Evolutionary conservation across 2,113 vertebrate genomes (phyloP).

Genomic region (Anhinga anhinga): DNA sequence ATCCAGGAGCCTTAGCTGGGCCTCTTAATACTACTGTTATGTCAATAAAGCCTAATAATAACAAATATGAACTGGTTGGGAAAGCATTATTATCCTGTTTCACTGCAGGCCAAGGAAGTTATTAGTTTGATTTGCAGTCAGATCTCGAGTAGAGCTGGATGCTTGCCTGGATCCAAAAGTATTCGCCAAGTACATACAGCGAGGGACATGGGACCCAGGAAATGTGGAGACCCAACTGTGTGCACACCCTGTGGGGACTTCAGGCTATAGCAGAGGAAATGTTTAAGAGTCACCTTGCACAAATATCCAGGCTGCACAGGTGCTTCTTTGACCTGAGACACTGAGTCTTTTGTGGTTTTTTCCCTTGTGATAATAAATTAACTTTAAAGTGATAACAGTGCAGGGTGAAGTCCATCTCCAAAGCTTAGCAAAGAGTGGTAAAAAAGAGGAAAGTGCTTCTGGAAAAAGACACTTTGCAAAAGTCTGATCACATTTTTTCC

Average conservation of each 20-base stretch:
- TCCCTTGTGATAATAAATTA: neutral
- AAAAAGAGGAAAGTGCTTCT: neutral
- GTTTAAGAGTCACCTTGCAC: neutral
- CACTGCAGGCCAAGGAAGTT: neutral
- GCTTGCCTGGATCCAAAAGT: neutral
- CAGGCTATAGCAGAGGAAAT: neutral
- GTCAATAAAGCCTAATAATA: slow-evolving; percentile 7
- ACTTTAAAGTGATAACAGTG: neutral
- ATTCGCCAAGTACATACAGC: neutral
- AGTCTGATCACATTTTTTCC: neutral
- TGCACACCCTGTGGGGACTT: neutral
- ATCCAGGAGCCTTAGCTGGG: neutral
- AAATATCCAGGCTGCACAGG: neutral
- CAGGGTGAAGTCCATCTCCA: neutral
- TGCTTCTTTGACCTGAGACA: neutral
- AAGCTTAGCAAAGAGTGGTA: neutral
- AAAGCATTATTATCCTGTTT: neutral
- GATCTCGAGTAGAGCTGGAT: neutral
- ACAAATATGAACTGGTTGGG: neutral
- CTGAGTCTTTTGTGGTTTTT: neutral
- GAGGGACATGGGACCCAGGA: neutral
- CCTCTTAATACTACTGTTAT: neutral
- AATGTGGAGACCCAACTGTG: neutral
- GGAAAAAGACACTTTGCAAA: neutral
- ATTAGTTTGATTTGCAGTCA: slow-evolving; percentile 1